These are phyloP conservation scores for Enteromius treurensis DNA, from an alignment of 2,797 vertebrate species.

Conservation along the genomic window DNA sequence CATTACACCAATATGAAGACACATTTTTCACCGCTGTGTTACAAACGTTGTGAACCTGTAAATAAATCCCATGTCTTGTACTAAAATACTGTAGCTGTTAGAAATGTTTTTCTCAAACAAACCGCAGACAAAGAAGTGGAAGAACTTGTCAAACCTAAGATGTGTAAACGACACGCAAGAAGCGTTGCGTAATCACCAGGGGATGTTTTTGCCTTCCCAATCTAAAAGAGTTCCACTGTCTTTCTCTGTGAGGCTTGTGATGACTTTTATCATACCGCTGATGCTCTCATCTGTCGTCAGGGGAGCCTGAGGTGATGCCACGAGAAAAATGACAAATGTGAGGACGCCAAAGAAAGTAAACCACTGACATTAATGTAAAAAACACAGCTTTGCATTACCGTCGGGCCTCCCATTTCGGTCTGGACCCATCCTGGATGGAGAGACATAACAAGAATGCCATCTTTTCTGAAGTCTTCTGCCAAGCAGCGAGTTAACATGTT, in stretches of 20 bases:
- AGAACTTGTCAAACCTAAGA: slow-evolving; percentile 4
- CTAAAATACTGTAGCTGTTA: not conserved
- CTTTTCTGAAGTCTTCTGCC: slow-evolving; percentile 64
- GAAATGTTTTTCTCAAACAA: not conserved
- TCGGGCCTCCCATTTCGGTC: slow-evolving; percentile 69
- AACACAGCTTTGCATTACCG: slow-evolving; percentile 54
- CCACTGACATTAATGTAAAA: not conserved
- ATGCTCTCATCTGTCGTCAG: slow-evolving; percentile 62
- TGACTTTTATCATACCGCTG: slow-evolving; percentile 60
- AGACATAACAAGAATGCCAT: slow-evolving; percentile 67
- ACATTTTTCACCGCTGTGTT: not conserved
- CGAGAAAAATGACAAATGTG: not conserved
- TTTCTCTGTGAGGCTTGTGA: slow-evolving; percentile 66
- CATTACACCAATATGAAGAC: not conserved
- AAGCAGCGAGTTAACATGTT: slow-evolving; percentile 75
- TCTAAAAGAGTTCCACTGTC: slow-evolving; percentile 62
- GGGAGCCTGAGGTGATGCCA: slow-evolving; percentile 63
- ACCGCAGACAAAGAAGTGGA: slow-evolving; percentile 20
- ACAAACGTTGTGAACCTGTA: not conserved
- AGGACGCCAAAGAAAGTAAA: not conserved
- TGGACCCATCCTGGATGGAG: slow-evolving; percentile 73
- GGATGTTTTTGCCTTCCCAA: slow-evolving; percentile 49
- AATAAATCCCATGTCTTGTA: not conserved
- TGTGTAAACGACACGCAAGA: not conserved
- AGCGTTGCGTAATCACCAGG: slow-evolving; percentile 42